Evolutionary conservation across 2,888 invertebrate genomes (phyloP).

Genomic region (Tholera decimalis): DNA sequence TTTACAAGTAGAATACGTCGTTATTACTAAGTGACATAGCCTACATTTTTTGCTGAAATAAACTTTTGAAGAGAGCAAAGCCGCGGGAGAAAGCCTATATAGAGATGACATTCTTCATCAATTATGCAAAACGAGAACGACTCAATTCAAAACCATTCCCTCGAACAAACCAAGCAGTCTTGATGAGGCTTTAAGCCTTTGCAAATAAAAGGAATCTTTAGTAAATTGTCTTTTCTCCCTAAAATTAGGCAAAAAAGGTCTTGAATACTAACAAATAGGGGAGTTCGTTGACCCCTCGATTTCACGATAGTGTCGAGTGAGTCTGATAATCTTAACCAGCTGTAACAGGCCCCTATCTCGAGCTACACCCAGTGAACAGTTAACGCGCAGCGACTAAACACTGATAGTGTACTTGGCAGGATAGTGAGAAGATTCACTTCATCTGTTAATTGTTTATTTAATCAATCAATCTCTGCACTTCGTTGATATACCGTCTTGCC

Average conservation of each 20-base stretch:
- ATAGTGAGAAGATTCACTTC: constrained; percentile 25
- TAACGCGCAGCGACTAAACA: constrained; percentile 31
- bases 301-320: constrained; percentile 43
- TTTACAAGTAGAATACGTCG: too few relatives aligned
- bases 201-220: background rate
- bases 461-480: too few relatives aligned
- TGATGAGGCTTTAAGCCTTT: background rate
- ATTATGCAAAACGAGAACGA: background rate
- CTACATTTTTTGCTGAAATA: too few relatives aligned
- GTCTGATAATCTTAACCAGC: constrained; percentile 52
- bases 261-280: constrained; percentile 27
- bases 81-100: too few relatives aligned
- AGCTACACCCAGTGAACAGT: constrained; percentile 55
- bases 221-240: background rate
- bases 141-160: background rate
- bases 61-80: too few relatives aligned
- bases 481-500: too few relatives aligned
- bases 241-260: constrained; percentile 22
- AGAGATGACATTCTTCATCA: background rate
- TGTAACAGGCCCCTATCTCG: constrained; percentile 51
- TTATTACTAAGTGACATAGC: too few relatives aligned
- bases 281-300: constrained; percentile 50
- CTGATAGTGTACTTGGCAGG: background rate
- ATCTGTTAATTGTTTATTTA: too few relatives aligned
- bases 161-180: background rate